Percentiles rank a stretch among this genome's conserved stretches.
These are phyloP conservation scores for Drosophila ogumai DNA, from an alignment of 1,140 invertebrate genomes.

Conservation along the genomic window DNA sequence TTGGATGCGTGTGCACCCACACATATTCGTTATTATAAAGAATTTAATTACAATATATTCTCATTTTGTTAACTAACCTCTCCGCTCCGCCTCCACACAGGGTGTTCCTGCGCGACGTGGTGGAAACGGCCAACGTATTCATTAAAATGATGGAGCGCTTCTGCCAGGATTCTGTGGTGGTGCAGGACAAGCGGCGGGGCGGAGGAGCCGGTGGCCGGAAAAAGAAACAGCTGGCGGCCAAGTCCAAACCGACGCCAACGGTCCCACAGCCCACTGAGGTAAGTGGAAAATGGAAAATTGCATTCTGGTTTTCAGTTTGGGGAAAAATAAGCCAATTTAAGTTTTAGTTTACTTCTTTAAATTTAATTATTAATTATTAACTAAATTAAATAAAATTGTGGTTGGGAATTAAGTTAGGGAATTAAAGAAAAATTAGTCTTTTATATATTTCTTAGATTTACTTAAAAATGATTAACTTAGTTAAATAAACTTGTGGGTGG, in stretches of 20 bases:
- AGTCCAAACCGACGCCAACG: constrained; percentile 47
- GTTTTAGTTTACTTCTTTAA: background rate
- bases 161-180: constrained; percentile 90
- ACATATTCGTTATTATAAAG: constrained; percentile 33
- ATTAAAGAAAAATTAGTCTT: background rate
- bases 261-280: constrained; percentile 65
- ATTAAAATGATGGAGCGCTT: constrained; percentile 95
- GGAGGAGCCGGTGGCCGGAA: constrained; percentile 41
- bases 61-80: constrained; percentile 63
- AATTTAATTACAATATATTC: constrained; percentile 72
- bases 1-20: constrained; percentile 29
- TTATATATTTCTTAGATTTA: background rate
- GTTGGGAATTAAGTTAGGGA: background rate
- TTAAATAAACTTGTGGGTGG: background rate
- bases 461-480: background rate
- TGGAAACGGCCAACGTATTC: constrained; percentile 96
- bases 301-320: background rate
- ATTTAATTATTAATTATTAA: background rate
- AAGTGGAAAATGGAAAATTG: constrained; percentile 48
- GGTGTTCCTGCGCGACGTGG: constrained; percentile 93
- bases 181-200: constrained; percentile 87
- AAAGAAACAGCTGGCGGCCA: constrained; percentile 54
- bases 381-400: background rate
- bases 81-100: constrained; percentile 86
- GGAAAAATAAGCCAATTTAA: background rate